Evolutionary conservation across 2,888 invertebrate genomes (phyloP), one percentile per base, ranked within the genome.

Genomic region (Drosophila merina): DNA sequence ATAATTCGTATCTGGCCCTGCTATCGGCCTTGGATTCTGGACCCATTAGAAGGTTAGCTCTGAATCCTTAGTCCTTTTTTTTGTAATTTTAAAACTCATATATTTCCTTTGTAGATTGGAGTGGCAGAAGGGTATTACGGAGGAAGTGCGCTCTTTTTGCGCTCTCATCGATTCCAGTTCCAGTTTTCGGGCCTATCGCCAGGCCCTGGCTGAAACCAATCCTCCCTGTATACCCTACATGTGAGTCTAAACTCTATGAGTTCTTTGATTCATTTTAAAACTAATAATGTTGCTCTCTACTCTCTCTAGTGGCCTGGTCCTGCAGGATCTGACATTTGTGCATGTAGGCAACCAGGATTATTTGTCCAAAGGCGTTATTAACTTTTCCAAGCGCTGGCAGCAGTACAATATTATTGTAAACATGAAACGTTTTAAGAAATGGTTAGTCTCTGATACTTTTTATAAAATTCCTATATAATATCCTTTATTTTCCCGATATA

Each of bases 151-250:
- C 88, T 98, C 99, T 89, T 98, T 98, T 92, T 97, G 98, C 91
- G 96, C 97, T 57, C 94, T 99, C 72, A 99, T 99, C 83, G 99
- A 99, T 93, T 98, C 98, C 76, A 97, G 98, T n/a, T 97, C 97
- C 40, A 99, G 99, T 84, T 99, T 99, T 93, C 94, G 98, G 83
- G 96, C 97, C n/a, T 99, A 99, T 91, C 93, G 99, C 57, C 97
- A 96, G 91, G 98, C 98, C 49, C 93, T 99, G 77, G 96, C 97
- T 4, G 98, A 98, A 90, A 98, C 99, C 4, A 96, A 96, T 90
- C 98, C 99, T 33, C 99, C 99, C 33, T 99, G 99, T 92, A 98
- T 99, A 93, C 99, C 99, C 3, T 99, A 99, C 92, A 98, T 99
- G 99, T 99, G 93, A 94, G 96, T 70, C n/a, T 33, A 6, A 5